phyloP scores from a whole-genome alignment of 35 echinoderm and acorn worm genomes.

The Apostichopus californicus region DNA sequence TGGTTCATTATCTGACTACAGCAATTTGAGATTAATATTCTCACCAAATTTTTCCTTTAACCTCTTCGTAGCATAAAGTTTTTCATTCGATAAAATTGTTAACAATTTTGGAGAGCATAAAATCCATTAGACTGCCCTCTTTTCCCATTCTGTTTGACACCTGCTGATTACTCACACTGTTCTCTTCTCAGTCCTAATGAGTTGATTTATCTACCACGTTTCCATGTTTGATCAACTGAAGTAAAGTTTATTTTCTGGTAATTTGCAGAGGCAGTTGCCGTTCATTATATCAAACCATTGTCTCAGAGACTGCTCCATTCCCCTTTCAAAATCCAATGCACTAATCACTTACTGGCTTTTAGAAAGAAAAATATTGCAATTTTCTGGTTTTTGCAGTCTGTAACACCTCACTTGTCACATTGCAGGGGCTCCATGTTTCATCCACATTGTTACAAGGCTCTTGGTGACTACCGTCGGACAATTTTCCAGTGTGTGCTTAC shows the following conservation, averaged over 20 bases:
- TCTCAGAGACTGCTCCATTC: not conserved
- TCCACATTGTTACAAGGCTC: slow-evolving; percentile 36
- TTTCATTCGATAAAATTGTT: not conserved
- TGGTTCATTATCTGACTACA: no score
- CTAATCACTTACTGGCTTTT: slow-evolving; percentile 33
- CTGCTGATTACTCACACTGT: not conserved
- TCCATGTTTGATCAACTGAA: slow-evolving; percentile 34
- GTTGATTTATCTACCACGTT: slow-evolving; percentile 46
- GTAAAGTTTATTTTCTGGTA: slow-evolving; percentile 67
- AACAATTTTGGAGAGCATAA: not conserved
- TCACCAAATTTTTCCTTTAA: no score
- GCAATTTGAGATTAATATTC: no score
- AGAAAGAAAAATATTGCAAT: slow-evolving; percentile 40
- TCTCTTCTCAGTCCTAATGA: slow-evolving; percentile 9
- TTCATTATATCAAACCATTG: slow-evolving; percentile 16
- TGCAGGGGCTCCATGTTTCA: slow-evolving; percentile 42
- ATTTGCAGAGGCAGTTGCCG: slow-evolving; percentile 57
- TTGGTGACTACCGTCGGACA: slow-evolving; percentile 35
- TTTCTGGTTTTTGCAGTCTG: slow-evolving; percentile 53
- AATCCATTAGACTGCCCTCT: not conserved
- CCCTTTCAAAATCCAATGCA: slow-evolving; percentile 19
- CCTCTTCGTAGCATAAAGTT: not conserved
- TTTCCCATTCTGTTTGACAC: not conserved
- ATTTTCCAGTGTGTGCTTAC: slow-evolving; percentile 69
- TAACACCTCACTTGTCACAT: slow-evolving; percentile 55